Conservation (phyloP, 1,140 invertebrate species). For the Semibalanus balanoides region DNA sequence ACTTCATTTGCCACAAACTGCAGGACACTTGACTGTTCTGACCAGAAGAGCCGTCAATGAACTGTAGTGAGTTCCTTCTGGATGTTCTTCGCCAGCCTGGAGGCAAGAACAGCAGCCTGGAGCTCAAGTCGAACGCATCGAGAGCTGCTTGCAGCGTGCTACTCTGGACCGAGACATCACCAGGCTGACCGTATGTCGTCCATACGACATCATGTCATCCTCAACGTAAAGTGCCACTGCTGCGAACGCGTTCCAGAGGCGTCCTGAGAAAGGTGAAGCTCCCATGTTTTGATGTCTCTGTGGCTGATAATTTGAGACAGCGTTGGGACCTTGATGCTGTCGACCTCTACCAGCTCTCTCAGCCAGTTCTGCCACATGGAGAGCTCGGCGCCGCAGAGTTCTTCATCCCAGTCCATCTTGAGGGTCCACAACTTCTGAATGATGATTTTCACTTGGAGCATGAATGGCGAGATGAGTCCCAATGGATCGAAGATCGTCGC, state of each 20-base stretch:
- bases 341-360: conserved; percentile 1
- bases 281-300: background rate
- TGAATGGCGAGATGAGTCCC: conserved; percentile 19
- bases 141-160: conserved; percentile 24
- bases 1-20: conserved; percentile 9
- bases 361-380: conserved; percentile 20
- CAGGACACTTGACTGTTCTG: conserved; percentile 13
- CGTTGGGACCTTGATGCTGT: conserved; percentile 7
- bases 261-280: conserved; percentile 25
- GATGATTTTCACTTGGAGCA: conserved; percentile 13
- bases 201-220: conserved; percentile 7
- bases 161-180: conserved; percentile 28
- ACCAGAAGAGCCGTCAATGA: conserved; percentile 14
- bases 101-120: conserved; percentile 29
- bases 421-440: conserved; percentile 14
- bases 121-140: conserved; percentile 36
- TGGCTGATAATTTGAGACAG: background rate
- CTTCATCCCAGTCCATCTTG: conserved; percentile 17
- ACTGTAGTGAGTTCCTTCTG: conserved; percentile 8
- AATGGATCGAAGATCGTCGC: conserved; percentile 23
- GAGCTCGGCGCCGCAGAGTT: conserved; percentile 2
- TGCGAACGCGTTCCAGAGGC: conserved; percentile 23
- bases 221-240: conserved; percentile 25
- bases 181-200: conserved; percentile 15
- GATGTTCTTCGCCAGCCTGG: conserved; percentile 18